Percentiles rank a stretch among this genome's conserved stretches.
Evolutionary conservation across 2,888 invertebrate genomes (phyloP).

Genomic region (Epinotia demarniana): DNA sequence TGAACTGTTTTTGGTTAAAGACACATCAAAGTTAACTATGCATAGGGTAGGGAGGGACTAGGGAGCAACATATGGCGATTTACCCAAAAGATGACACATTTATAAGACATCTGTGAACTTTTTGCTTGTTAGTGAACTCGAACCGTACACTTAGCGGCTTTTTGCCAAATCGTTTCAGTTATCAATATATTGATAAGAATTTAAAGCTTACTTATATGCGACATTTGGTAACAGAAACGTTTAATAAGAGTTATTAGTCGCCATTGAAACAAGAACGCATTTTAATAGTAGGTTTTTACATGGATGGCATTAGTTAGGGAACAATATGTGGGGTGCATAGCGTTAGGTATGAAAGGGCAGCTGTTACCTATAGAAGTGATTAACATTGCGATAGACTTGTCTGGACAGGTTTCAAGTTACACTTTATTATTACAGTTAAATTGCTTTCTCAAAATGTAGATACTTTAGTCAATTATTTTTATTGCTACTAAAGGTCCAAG

Average conservation of each 20-base stretch:
- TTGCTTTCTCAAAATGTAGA: slow-evolving; percentile 27
- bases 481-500: slow-evolving; percentile 58
- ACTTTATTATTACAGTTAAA: slow-evolving; percentile 32
- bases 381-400: slow-evolving; percentile 57
- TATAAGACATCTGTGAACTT: slow-evolving; percentile 63
- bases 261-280: slow-evolving; percentile 41
- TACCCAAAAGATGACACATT: slow-evolving; percentile 68
- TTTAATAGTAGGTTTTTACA: slow-evolving; percentile 48
- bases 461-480: slow-evolving; percentile 26
- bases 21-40: neutral
- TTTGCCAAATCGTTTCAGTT: slow-evolving; percentile 55
- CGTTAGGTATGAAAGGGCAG: slow-evolving; percentile 60
- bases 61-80: slow-evolving; percentile 58
- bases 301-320: slow-evolving; percentile 58
- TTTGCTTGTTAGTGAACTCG: slow-evolving; percentile 48
- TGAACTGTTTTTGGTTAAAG: neutral
- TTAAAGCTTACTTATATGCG: slow-evolving; percentile 46
- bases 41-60: slow-evolving; percentile 38
- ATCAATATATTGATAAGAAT: slow-evolving; percentile 58
- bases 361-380: slow-evolving; percentile 65
- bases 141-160: slow-evolving; percentile 50
- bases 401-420: slow-evolving; percentile 36
- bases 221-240: slow-evolving; percentile 29
- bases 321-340: slow-evolving; percentile 57
- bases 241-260: slow-evolving; percentile 35